Percentiles rank a stretch among this genome's conserved stretches.
Evolutionary conservation across 2,113 vertebrate species (phyloP).

Genomic region (Grammomys dolichurus): DNA sequence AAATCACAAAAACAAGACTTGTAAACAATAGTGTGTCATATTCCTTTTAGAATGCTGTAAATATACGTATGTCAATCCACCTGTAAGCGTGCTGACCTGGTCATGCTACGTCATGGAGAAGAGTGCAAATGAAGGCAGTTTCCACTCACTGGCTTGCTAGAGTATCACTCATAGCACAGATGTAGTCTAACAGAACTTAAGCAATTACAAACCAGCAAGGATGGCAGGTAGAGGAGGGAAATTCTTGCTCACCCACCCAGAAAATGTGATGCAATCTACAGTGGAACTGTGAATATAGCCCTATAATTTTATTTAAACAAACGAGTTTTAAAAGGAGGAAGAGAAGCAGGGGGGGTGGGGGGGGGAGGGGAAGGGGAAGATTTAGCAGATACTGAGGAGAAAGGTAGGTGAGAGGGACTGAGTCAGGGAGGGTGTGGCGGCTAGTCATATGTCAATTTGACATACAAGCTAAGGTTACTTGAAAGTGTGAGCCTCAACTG

Average conservation of each 20-base stretch:
- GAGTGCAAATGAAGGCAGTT: background rate
- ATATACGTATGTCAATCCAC: background rate
- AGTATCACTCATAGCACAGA: background rate
- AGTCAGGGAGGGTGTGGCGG: background rate
- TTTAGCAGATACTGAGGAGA: background rate
- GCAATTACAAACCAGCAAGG: background rate
- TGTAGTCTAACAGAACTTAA: background rate
- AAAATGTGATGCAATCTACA: background rate
- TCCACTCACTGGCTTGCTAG: background rate
- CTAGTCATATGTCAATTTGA: background rate
- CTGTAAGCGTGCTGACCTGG: no score
- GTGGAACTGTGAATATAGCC: background rate
- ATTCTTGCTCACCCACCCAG: background rate
- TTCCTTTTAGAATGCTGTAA: background rate
- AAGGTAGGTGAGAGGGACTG: background rate
- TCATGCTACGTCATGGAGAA: background rate
- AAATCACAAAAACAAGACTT: background rate
- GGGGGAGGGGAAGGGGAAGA: background rate
- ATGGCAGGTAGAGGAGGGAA: background rate
- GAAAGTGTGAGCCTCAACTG: no score
- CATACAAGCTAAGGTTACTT: background rate
- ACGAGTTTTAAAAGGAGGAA: background rate
- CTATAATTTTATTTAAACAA: background rate
- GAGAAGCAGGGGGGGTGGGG: no score
- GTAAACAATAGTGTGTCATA: background rate